These are phyloP conservation scores for Dexiosoma caninum DNA, from an alignment of 2,888 invertebrate genomes.

Conservation along the genomic window DNA sequence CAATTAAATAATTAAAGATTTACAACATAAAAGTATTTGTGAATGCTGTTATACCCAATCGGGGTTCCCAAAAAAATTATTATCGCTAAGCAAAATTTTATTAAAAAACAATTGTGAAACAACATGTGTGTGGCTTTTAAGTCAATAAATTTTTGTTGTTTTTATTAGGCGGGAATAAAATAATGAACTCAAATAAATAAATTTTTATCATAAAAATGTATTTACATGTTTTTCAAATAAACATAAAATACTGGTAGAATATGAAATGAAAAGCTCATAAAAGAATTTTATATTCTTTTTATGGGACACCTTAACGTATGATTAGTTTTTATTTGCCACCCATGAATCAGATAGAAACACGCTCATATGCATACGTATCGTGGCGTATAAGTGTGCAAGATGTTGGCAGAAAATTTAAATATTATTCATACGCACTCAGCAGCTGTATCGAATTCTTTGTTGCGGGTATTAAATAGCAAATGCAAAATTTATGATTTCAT, in stretches of 20 bases:
- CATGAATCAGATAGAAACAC: neutral
- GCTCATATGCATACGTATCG: neutral
- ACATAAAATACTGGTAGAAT: slow-evolving; percentile 25
- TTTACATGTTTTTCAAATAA: slow-evolving; percentile 23
- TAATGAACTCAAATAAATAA: slow-evolving; percentile 19
- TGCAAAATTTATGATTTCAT: neutral
- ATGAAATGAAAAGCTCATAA: neutral
- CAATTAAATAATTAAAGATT: no score
- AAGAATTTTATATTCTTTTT: slow-evolving; percentile 1
- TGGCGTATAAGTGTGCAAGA: slow-evolving; percentile 5
- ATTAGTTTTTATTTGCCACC: slow-evolving; percentile 3
- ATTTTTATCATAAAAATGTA: neutral
- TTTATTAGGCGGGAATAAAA: neutral
- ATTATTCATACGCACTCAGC: slow-evolving; percentile 21
- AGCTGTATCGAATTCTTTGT: neutral
- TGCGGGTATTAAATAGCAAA: neutral
- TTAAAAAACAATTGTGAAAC: no score
- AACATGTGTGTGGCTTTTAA: neutral
- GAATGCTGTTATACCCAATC: no score
- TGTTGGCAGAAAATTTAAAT: neutral
- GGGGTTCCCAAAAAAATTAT: no score
- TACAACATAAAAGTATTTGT: no score
- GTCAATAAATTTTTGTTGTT: neutral
- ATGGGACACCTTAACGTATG: slow-evolving; percentile 35
- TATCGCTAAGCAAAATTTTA: no score